Conservation (phyloP, 64 coral and sea anemone genomes). For the Exaiptasia diaphana region DNA sequence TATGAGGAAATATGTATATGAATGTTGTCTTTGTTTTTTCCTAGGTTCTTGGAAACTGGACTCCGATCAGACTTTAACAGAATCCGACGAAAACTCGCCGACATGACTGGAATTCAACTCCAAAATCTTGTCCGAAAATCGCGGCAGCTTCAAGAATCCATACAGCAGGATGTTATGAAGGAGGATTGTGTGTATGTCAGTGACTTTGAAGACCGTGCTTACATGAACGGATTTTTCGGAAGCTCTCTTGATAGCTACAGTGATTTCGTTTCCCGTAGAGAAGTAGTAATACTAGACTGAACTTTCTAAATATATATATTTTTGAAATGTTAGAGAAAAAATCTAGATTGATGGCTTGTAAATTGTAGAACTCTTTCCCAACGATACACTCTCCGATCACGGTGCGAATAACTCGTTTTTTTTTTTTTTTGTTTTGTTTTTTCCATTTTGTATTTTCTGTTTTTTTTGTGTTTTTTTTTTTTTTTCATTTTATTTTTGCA, state of each 20-base stretch:
- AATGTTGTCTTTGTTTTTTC: too few relatives aligned
- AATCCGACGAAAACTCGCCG: slow-evolving; percentile 89
- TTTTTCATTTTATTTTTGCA: too few relatives aligned
- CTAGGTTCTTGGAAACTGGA: slow-evolving; percentile 95
- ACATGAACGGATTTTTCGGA: slow-evolving; percentile 63
- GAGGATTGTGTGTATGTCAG: slow-evolving; percentile 96
- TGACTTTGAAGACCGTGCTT: slow-evolving; percentile 80
- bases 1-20: too few relatives aligned
- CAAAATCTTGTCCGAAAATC: slow-evolving; percentile 84
- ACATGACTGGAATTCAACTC: slow-evolving; percentile 84
- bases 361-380: too few relatives aligned
- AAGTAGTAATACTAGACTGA: slow-evolving; percentile 84
- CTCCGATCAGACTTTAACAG: slow-evolving; percentile 97
- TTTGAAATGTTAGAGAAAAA: not conserved
- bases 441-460: too few relatives aligned
- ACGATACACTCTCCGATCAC: too few relatives aligned
- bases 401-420: too few relatives aligned
- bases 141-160: slow-evolving; percentile 79
- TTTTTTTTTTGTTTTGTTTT: too few relatives aligned
- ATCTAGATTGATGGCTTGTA: not conserved
- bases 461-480: too few relatives aligned
- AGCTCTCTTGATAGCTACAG: slow-evolving; percentile 59
- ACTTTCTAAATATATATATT: slow-evolving; percentile 8
- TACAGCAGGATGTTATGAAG: slow-evolving; percentile 86
- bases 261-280: slow-evolving; percentile 69